Evolutionary conservation across 37 sponge, comb jelly and placozoan genomes (phyloP).

Genomic region (Theonella swinhoei): DNA sequence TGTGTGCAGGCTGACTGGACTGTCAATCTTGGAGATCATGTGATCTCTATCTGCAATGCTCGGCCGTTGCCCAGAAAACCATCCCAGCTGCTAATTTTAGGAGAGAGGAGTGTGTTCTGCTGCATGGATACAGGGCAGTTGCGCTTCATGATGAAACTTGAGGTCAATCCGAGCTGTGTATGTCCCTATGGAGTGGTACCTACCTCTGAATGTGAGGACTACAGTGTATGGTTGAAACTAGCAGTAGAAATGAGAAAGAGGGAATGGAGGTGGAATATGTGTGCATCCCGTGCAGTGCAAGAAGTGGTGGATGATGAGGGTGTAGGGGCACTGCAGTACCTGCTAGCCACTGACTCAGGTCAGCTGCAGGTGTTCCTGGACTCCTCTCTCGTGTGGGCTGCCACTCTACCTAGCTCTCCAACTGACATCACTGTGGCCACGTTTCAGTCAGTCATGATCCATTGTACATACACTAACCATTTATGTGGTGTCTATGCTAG

Average conservation of each 20-base stretch:
- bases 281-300: too few relatives aligned
- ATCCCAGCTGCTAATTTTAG: slow-evolving; percentile 54
- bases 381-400: slow-evolving; percentile 71
- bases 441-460: slow-evolving; percentile 51
- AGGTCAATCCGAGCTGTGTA: slow-evolving; percentile 56
- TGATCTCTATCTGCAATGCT: slow-evolving; percentile 51
- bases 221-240: neutral
- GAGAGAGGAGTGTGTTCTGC: slow-evolving; percentile 78
- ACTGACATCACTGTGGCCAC: slow-evolving; percentile 34
- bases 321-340: slow-evolving; percentile 56
- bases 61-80: slow-evolving; percentile 9
- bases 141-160: slow-evolving; percentile 81
- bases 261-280: too few relatives aligned
- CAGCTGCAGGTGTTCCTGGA: slow-evolving; percentile 72
- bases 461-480: neutral
- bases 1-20: slow-evolving; percentile 70
- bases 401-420: slow-evolving; percentile 48
- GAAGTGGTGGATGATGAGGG: too few relatives aligned
- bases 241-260: too few relatives aligned
- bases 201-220: neutral
- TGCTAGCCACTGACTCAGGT: slow-evolving; percentile 58
- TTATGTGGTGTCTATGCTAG: too few relatives aligned
- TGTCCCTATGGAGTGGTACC: neutral
- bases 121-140: slow-evolving; percentile 70
- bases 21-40: slow-evolving; percentile 80